Evolutionary conservation across 2,113 vertebrate genomes (phyloP), one percentile per base, ranked within the genome.

Genomic region (Gallinago media): DNA sequence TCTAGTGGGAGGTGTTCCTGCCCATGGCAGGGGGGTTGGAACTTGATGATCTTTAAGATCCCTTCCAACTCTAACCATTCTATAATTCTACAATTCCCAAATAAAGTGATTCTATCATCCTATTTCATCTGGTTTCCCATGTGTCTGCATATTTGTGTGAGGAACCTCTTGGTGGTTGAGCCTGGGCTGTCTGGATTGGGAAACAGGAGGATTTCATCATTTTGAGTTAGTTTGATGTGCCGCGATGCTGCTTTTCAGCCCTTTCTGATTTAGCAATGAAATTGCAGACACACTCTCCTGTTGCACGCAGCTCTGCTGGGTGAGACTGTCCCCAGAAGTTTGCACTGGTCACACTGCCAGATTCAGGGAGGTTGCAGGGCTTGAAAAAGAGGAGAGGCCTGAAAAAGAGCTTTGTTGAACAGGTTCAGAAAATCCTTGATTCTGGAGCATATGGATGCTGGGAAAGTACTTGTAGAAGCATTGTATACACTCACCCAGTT

Each of bases 141-240:
- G 7, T 82, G 31, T 55, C 80, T 91, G 76, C 36, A 16, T 23
- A 32, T 27, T 56, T 66, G 21, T 21, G 59, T 49, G 34, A 77
- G n/a, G 76, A 92, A 55, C 12, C 8, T 83, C 49, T 25, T 9
- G 58, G 55, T 0, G 0, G 3, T 25, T 56, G 21, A 62, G 46
- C 26, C 56, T n/a, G 66, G 31, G 77, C 47, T 62, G 31, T 29
- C 11, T 74, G 46, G 40, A 17, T n/a, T 49, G 56, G 47, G 56
- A 83, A 93, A 38, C 13, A 59, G 46, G 32, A 76, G 42, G 25
- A 83, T 88, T 92, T 94, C 32, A 63, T 74, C 34, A 67, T 46
- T 77, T 15, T 12, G 6, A 55, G 18, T 55, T 44, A 80, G 36
- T 61, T 25, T 61, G 54, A 65, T 55, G 73, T 70, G 56, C 36